phyloP scores from a whole-genome alignment of 2,113 vertebrate genomes.

The Penelope pileata region DNA sequence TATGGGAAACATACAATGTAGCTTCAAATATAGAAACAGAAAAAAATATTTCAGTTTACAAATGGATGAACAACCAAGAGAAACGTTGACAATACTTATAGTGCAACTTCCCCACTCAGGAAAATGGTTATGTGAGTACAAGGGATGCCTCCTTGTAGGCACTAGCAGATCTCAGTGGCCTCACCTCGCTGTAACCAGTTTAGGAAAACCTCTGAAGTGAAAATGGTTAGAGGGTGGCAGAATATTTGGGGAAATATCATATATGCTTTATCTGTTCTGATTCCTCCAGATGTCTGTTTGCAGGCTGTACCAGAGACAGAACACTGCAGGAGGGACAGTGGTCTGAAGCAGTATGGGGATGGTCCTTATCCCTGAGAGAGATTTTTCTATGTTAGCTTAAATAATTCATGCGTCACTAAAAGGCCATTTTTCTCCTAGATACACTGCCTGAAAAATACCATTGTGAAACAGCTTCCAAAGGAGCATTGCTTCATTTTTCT shows the following conservation, averaged over 20 bases:
- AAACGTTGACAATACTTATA: neutral
- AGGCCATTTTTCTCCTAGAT: neutral
- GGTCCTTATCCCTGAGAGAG: neutral
- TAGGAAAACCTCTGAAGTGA: neutral
- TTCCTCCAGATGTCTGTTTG: neutral
- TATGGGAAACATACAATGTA: neutral
- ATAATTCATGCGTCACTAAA: neutral
- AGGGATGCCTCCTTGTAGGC: neutral
- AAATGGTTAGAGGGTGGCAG: neutral
- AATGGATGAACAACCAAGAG: neutral
- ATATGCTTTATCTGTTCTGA: neutral
- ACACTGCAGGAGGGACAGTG: neutral
- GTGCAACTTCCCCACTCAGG: neutral
- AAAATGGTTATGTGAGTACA: neutral
- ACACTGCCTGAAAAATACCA: neutral
- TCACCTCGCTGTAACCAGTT: neutral
- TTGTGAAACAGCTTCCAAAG: neutral
- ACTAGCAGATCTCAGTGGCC: neutral
- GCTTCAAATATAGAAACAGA: neutral
- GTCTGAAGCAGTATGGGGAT: neutral
- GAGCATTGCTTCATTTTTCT: neutral
- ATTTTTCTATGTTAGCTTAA: neutral
- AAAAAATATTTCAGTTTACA: neutral
- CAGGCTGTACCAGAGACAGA: neutral
- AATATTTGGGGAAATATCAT: neutral